A percentile compares a stretch with the other conserved stretches of the same genome.
Conservation (phyloP, 2,888 invertebrate genomes). For the Caenorhabditis sp. region DNA sequence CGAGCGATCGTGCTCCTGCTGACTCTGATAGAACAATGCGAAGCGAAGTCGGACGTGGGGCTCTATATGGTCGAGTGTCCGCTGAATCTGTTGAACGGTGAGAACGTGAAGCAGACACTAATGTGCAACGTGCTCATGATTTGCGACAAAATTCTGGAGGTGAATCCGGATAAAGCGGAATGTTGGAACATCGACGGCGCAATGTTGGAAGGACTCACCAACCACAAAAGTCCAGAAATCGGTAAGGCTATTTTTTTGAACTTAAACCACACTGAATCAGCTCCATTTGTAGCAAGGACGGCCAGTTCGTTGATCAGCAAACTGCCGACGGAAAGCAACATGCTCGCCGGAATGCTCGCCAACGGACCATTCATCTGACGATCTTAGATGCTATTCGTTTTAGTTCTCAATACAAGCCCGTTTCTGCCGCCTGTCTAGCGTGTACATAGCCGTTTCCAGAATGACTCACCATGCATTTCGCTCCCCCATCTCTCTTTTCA, state of each 20-base stretch:
- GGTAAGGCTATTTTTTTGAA: constrained; percentile 26
- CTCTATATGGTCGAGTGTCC: constrained; percentile 24
- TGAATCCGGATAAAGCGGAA: no score
- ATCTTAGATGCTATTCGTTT: not conserved
- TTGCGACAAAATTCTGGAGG: constrained; percentile 27
- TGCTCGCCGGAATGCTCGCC: constrained; percentile 10
- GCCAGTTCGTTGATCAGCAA: constrained; percentile 15
- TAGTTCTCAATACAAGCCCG: no score
- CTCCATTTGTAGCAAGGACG: constrained; percentile 28
- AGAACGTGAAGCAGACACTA: constrained; percentile 20
- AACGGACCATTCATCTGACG: not conserved
- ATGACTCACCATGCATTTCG: no score
- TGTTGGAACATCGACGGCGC: constrained; percentile 38
- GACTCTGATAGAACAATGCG: constrained; percentile 27
- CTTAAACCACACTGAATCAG: no score
- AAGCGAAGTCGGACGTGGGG: constrained; percentile 6
- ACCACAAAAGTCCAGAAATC: constrained; percentile 42
- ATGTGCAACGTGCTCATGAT: constrained; percentile 20
- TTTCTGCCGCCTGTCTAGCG: not conserved
- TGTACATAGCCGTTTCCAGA: not conserved
- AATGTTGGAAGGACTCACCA: constrained; percentile 31
- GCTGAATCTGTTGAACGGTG: constrained; percentile 15
- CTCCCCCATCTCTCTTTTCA: not conserved
- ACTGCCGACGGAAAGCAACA: constrained; percentile 9
- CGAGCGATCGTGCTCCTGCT: constrained; percentile 22